Evolutionary conservation across 2,797 vertebrate genomes (phyloP).

Genomic region (Carcharodon carcharias): DNA sequence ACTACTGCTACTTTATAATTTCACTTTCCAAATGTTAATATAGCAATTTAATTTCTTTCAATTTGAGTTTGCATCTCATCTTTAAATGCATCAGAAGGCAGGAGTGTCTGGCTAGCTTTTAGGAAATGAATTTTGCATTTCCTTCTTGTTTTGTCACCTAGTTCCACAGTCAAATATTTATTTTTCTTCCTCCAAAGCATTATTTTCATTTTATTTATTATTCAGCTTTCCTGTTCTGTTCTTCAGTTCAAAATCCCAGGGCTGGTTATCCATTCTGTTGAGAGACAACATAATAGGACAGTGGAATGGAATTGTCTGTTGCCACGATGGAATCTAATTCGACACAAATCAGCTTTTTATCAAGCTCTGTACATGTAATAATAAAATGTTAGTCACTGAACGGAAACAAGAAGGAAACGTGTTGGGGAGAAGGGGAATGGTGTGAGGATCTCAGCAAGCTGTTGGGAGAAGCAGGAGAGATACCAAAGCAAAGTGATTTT

Average conservation of each 20-base stretch:
- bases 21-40: neutral
- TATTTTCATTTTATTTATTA: neutral
- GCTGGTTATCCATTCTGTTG: neutral
- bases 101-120: neutral
- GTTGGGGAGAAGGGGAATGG: neutral
- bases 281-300: neutral
- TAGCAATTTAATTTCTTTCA: neutral
- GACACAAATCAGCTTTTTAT: neutral
- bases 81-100: neutral
- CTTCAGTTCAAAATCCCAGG: neutral
- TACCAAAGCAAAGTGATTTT: neutral
- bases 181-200: neutral
- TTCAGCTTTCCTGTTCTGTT: neutral
- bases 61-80: neutral
- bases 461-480: neutral
- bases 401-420: neutral
- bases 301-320: neutral
- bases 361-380: neutral
- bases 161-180: neutral
- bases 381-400: neutral
- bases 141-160: neutral
- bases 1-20: neutral
- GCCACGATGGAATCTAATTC: no score
- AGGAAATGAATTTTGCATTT: neutral
- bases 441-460: neutral